Percentiles rank a stretch among this genome's conserved stretches.
phyloP scores from a whole-genome alignment of 2,888 invertebrate genomes.

The Ormyrus rosae region DNA sequence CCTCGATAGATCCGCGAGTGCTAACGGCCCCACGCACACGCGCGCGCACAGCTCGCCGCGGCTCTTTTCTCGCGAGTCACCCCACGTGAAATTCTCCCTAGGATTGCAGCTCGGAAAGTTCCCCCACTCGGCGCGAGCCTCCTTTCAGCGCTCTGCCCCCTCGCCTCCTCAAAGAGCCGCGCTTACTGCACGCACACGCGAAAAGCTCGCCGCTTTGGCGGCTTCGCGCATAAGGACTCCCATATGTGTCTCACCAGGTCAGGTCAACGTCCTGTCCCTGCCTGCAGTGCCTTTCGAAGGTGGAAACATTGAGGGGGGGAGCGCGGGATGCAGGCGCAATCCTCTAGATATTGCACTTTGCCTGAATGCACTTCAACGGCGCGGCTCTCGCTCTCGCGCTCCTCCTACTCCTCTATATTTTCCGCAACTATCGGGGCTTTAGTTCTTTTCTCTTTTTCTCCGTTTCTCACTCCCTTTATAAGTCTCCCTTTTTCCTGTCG shows the following conservation, averaged over 20 bases:
- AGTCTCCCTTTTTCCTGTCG: not conserved
- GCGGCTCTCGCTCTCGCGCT: constrained; percentile 54
- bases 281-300: constrained; percentile 26
- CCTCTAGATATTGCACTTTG: constrained; percentile 68
- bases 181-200: constrained; percentile 53
- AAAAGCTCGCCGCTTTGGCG: constrained; percentile 37
- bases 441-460: constrained; percentile 28
- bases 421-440: constrained; percentile 28
- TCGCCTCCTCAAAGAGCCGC: not conserved
- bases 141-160: constrained; percentile 42
- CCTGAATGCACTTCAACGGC: constrained; percentile 65
- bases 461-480: not conserved
- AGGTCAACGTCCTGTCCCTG: constrained; percentile 74
- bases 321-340: constrained; percentile 61
- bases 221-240: constrained; percentile 65
- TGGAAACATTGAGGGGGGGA: constrained; percentile 47
- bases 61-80: constrained; percentile 56
- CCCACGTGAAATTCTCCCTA: constrained; percentile 68
- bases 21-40: too few species aligned
- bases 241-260: constrained; percentile 76
- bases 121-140: constrained; percentile 61
- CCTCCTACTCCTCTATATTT: constrained; percentile 56
- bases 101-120: constrained; percentile 64
- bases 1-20: too few species aligned
- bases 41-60: not conserved